Evolutionary conservation across 1,140 invertebrate genomes (phyloP), one percentile per base, ranked within the genome.

Genomic region (Papilio polytes): DNA sequence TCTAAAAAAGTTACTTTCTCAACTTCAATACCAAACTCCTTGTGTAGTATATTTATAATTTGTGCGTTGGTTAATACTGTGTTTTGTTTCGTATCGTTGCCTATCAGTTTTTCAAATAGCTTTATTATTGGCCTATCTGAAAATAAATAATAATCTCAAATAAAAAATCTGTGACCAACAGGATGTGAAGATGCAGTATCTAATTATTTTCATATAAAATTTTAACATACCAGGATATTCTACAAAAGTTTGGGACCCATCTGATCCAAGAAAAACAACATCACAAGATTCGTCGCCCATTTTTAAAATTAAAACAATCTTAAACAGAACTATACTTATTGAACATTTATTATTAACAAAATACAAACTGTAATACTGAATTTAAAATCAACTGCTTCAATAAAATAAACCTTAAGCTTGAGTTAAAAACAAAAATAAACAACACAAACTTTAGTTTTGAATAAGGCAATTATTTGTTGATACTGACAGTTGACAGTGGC

Each of bases 31-130:
- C 85, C 20, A 53, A 93, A 93, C 74, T 94, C 92, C 78, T 89
- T 88, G 20, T 88, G 72, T 3, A 94, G 80, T 63, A 94, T 91
- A 3, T 90, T 84, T 41, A 91, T 44, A n/a, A 94, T 89, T 78
- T 94, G 88, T 2, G 83, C 80, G 77, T 94, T 94, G 0, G 91
- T 93, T 10, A 94, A 74, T 8, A 93, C 85, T 9, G 91, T 93
- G 70, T 87, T 89, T 41, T 92, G 84, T 80, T 90, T 91, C 31
- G 70, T 88, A 48, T 91, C 87, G 59, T 88, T 92, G 1, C 80
- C 76, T 48, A 93, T 92, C 0, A 94, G 82, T 6, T 86, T 81
- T 79, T 86, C 85, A 77, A 92, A 89, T 3, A 92, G 81, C 44
- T 87, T 81, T 76, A 89, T 88, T n/a, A 93, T 85, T 22, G 83